A percentile compares a stretch with the other conserved stretches of the same genome.
These are phyloP conservation scores for Drosophila kanapiae DNA, from an alignment of 1,140 invertebrate species.

Conservation along the genomic window DNA sequence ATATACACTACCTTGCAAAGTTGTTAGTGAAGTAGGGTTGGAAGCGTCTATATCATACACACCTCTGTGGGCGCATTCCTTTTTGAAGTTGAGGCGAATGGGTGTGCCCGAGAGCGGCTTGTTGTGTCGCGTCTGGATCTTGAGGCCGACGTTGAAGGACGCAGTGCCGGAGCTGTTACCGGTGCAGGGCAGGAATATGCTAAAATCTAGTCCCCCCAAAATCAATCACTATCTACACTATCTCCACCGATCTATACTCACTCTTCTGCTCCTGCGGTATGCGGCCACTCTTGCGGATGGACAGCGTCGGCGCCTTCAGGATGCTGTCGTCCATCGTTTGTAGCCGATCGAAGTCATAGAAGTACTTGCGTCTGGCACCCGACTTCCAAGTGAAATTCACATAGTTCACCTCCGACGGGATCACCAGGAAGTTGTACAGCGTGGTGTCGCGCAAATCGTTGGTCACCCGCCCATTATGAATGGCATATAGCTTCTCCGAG, in stretches of 20 bases:
- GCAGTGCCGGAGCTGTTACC: slow-evolving; percentile 95
- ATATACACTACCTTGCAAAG: slow-evolving; percentile 85
- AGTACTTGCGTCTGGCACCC: slow-evolving; percentile 92
- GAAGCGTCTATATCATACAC: slow-evolving; percentile 87
- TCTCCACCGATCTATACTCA: slow-evolving; percentile 73
- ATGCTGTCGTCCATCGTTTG: slow-evolving; percentile 94
- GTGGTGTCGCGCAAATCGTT: slow-evolving; percentile 95
- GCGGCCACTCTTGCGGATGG: slow-evolving; percentile 93
- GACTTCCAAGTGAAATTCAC: slow-evolving; percentile 97
- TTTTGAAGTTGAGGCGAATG: slow-evolving; percentile 94
- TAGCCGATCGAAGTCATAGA: slow-evolving; percentile 94
- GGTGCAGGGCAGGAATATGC: slow-evolving; percentile 95
- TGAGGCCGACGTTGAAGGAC: slow-evolving; percentile 94
- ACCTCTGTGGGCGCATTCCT: slow-evolving; percentile 97
- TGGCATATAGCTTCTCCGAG: slow-evolving; percentile 94
- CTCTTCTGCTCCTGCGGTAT: slow-evolving; percentile 94
- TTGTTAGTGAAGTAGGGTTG: slow-evolving; percentile 85
- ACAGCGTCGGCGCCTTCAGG: slow-evolving; percentile 93
- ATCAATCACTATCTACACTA: neutral
- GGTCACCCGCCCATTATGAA: slow-evolving; percentile 93
- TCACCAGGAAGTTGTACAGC: slow-evolving; percentile 94
- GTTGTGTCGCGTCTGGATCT: slow-evolving; percentile 92
- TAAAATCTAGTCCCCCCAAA: slow-evolving; percentile 90
- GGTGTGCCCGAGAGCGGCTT: slow-evolving; percentile 94
- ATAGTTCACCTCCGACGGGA: slow-evolving; percentile 94